Evolutionary conservation across 1,140 invertebrate genomes (phyloP).

Genomic region (Halesus radiatus): DNA sequence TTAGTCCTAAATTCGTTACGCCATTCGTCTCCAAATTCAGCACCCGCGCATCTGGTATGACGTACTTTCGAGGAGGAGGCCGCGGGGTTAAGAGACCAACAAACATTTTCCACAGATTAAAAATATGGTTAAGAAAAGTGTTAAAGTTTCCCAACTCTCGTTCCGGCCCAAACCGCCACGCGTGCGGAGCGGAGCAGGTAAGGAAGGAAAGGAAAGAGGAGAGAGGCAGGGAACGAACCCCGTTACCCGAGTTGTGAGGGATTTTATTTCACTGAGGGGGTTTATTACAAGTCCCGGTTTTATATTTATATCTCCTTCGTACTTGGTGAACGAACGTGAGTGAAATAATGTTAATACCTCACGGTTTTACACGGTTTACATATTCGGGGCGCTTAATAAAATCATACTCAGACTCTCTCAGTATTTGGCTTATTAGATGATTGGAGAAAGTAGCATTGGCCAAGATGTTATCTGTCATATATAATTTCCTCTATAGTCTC

Average conservation of each 20-base stretch:
- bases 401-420: background rate
- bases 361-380: background rate
- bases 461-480: no score
- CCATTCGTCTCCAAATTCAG: no score
- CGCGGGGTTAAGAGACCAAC: background rate
- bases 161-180: slow-evolving; percentile 3
- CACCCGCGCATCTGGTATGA: no score
- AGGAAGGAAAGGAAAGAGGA: no score
- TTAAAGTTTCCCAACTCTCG: slow-evolving; percentile 11
- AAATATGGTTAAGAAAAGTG: slow-evolving; percentile 31
- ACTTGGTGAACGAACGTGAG: slow-evolving; percentile 13
- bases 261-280: slow-evolving; percentile 30
- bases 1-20: no score
- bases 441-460: no score
- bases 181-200: background rate
- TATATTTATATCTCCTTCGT: background rate
- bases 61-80: no score
- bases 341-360: slow-evolving; percentile 27
- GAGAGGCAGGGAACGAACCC: no score
- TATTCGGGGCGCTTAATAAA: slow-evolving; percentile 7
- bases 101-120: slow-evolving; percentile 27
- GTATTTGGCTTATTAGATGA: no score
- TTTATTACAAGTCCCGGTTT: slow-evolving; percentile 32
- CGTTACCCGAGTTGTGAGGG: slow-evolving; percentile 13
- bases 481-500: no score